Evolutionary conservation across 2,797 vertebrate genomes (phyloP).

Genomic region (Eremophila alpestris): DNA sequence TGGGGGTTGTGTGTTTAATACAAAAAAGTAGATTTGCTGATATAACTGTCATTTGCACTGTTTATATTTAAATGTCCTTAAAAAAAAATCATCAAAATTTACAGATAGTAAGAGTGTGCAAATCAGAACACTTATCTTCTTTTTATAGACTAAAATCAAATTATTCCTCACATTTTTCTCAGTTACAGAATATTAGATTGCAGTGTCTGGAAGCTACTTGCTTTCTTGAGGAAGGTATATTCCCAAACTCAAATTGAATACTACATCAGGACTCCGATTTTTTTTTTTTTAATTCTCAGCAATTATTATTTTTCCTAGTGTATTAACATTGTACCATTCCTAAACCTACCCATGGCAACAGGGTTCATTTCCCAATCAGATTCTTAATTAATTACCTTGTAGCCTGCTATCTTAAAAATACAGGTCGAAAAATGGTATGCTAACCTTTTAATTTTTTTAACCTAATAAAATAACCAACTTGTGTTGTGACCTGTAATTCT

Average conservation of each 20-base stretch:
- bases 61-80: constrained; percentile 76
- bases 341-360: background rate
- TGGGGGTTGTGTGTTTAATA: background rate
- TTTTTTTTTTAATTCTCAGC: background rate
- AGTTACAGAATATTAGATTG: constrained; percentile 70
- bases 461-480: constrained; percentile 61
- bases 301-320: constrained; percentile 17
- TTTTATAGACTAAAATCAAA: constrained; percentile 75
- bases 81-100: constrained; percentile 70
- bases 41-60: constrained; percentile 72
- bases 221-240: constrained; percentile 62
- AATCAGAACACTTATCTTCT: constrained; percentile 71
- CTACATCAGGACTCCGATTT: background rate
- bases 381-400: constrained; percentile 43
- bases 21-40: constrained; percentile 71
- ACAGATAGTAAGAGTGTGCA: constrained; percentile 47
- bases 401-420: constrained; percentile 41
- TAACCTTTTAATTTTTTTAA: constrained; percentile 58
- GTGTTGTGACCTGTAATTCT: constrained; percentile 72
- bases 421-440: constrained; percentile 31
- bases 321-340: background rate
- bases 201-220: constrained; percentile 37
- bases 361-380: background rate
- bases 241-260: constrained; percentile 53
- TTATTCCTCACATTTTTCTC: constrained; percentile 71